Evolutionary conservation across 2,113 vertebrate genomes (phyloP).

Genomic region (Passer domesticus): DNA sequence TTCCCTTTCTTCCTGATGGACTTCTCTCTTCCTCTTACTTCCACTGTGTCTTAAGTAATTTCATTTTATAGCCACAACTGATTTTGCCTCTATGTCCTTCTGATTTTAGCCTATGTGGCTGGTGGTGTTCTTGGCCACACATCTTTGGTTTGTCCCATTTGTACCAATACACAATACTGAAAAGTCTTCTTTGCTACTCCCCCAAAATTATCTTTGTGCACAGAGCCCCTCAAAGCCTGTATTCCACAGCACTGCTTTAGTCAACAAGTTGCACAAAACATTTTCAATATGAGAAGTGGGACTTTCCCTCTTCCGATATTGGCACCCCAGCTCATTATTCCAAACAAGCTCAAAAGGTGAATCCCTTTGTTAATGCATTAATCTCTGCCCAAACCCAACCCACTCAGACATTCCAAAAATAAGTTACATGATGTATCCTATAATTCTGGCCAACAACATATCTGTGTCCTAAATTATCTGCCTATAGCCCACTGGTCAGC

Average conservation of each 20-base stretch:
- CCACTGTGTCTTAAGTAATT: not conserved
- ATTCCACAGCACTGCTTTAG: not conserved
- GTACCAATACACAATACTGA: not conserved
- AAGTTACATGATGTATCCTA: rapidly evolving
- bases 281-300: not conserved
- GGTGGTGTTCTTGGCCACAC: not conserved
- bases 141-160: not conserved
- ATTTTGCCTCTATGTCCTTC: not conserved
- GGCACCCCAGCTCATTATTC: not conserved
- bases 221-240: not conserved
- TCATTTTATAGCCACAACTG: not conserved
- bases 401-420: not conserved
- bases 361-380: not conserved
- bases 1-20: not conserved
- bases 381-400: not conserved
- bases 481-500: not conserved
- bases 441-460: not conserved
- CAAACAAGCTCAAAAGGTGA: not conserved
- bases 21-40: not conserved
- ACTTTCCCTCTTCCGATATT: not conserved
- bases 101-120: not conserved
- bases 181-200: not conserved
- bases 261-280: not conserved
- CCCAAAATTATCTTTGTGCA: not conserved
- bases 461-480: not conserved